phyloP scores from a whole-genome alignment of 1,140 invertebrate genomes.

The Ceratina calcarata region DNA sequence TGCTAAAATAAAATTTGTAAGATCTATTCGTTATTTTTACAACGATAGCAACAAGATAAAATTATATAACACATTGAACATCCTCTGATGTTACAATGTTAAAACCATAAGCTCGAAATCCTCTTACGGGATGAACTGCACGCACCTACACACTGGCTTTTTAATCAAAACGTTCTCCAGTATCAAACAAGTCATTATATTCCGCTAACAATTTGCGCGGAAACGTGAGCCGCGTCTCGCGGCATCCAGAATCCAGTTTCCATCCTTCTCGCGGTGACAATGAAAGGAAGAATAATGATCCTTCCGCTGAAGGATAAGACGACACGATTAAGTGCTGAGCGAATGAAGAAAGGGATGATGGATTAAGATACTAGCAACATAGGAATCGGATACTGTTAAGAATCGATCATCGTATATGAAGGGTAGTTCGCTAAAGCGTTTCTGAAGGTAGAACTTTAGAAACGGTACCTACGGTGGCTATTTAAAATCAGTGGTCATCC shows the following conservation, averaged over 20 bases:
- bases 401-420: constrained; percentile 33
- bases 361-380: constrained; percentile 30
- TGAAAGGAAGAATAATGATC: constrained; percentile 46
- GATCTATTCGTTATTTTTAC: too few relatives aligned
- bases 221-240: constrained; percentile 5
- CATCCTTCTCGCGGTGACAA: constrained; percentile 23
- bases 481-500: too few relatives aligned
- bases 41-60: background rate
- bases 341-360: background rate
- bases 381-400: constrained; percentile 28
- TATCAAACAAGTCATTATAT: background rate
- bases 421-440: background rate
- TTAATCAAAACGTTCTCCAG: background rate
- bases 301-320: background rate
- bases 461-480: too few relatives aligned
- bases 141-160: background rate
- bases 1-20: too few relatives aligned
- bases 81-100: too few relatives aligned
- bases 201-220: constrained; percentile 9
- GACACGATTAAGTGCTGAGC: background rate
- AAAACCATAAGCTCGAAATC: background rate
- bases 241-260: background rate
- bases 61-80: background rate
- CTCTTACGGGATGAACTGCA: background rate
- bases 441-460: too few relatives aligned